Conservation (phyloP, 2,113 vertebrate genomes). For the Cathartes aura region DNA sequence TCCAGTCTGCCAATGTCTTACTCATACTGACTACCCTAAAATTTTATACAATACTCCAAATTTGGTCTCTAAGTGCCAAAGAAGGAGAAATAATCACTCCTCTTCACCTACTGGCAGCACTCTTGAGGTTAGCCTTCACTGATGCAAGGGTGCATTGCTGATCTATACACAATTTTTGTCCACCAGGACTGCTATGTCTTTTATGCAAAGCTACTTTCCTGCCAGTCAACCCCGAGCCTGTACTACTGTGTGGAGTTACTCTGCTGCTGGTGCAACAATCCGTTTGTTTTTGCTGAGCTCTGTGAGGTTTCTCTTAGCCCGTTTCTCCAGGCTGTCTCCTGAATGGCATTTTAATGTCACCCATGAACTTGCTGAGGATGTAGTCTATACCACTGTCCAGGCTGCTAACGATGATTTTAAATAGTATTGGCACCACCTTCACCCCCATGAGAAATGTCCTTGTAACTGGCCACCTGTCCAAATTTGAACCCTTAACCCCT, state of each 20-base stretch:
- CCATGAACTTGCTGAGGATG: neutral
- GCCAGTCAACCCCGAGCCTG: neutral
- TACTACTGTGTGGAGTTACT: neutral
- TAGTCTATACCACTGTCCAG: neutral
- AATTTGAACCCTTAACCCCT: neutral
- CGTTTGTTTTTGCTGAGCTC: neutral
- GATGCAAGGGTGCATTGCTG: neutral
- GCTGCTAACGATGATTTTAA: neutral
- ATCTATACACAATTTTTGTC: neutral
- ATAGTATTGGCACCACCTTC: neutral
- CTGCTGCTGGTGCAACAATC: neutral
- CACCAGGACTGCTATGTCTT: neutral
- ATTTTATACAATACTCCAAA: neutral
- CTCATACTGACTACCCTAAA: neutral
- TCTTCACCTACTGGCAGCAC: neutral
- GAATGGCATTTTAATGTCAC: neutral
- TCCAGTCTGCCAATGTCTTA: neutral
- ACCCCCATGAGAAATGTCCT: neutral
- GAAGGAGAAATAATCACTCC: neutral
- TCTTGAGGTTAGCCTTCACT: neutral
- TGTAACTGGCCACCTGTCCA: neutral
- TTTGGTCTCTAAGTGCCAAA: neutral
- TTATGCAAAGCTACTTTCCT: neutral
- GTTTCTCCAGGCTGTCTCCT: neutral
- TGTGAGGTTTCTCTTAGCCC: neutral